phyloP scores from a whole-genome alignment of 2,888 invertebrate species.

The Strigamia transsilvanica region DNA sequence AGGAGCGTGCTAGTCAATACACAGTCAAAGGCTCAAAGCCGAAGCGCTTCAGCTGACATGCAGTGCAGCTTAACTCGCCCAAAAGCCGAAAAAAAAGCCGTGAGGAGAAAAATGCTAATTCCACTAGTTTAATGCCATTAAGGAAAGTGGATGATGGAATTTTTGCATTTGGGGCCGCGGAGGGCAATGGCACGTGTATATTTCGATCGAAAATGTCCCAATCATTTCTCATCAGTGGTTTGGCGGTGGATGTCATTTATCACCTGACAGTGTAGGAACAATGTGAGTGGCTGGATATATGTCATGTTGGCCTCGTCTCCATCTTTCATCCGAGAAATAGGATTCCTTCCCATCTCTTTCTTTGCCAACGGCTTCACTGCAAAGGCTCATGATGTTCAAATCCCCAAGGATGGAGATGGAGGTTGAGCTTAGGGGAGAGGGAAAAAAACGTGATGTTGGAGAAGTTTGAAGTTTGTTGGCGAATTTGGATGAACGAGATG shows the following conservation, averaged over 20 bases:
- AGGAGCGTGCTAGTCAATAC: too few species aligned
- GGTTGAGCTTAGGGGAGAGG: neutral
- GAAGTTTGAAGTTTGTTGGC: slow-evolving; percentile 49
- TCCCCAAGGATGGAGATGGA: slow-evolving; percentile 8
- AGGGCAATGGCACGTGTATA: slow-evolving; percentile 9
- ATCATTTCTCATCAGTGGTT: slow-evolving; percentile 48
- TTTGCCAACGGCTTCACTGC: slow-evolving; percentile 1
- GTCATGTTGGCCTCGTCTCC: slow-evolving; percentile 47
- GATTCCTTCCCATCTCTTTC: slow-evolving; percentile 34
- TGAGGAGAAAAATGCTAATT: too few species aligned
- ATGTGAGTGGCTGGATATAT: slow-evolving; percentile 46
- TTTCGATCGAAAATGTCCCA: slow-evolving; percentile 32
- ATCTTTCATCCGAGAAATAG: slow-evolving; percentile 48
- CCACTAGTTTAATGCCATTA: too few species aligned
- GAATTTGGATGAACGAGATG: neutral
- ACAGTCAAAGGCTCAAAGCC: too few species aligned
- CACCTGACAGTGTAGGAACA: slow-evolving; percentile 45
- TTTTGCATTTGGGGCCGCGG: neutral
- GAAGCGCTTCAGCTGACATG: too few species aligned
- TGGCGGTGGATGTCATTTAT: slow-evolving; percentile 39
- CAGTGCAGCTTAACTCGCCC: too few species aligned
- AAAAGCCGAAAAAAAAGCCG: too few species aligned
- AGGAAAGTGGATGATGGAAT: too few species aligned
- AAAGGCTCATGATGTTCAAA: slow-evolving; percentile 48
- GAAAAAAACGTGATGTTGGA: slow-evolving; percentile 30